These are phyloP conservation scores for Polyploca ridens DNA, from an alignment of 2,888 invertebrate genomes.

Conservation along the genomic window DNA sequence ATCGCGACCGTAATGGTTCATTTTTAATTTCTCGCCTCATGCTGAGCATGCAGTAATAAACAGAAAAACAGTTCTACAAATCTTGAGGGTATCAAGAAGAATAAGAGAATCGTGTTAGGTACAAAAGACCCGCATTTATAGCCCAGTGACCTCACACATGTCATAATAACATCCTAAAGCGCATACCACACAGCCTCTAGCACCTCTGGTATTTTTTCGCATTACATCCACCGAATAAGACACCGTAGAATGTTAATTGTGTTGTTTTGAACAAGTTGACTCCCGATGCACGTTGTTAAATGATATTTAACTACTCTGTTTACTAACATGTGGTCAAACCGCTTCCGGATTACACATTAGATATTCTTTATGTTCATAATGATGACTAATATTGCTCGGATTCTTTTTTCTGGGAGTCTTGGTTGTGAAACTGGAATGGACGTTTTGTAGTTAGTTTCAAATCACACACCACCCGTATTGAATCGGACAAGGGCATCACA, in stretches of 20 bases:
- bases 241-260: constrained; percentile 48
- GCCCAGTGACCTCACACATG: constrained; percentile 2
- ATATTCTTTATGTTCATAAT: neutral
- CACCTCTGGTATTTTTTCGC: constrained; percentile 14
- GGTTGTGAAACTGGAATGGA: neutral
- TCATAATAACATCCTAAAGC: neutral
- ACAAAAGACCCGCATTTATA: too few relatives aligned
- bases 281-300: constrained; percentile 18
- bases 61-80: neutral
- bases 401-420: neutral
- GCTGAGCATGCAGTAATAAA: neutral
- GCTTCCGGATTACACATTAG: constrained; percentile 12
- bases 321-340: constrained; percentile 14
- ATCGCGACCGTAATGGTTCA: too few relatives aligned
- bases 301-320: constrained; percentile 19
- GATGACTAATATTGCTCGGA: constrained; percentile 1
- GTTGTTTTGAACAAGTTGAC: constrained; percentile 45
- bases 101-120: neutral
- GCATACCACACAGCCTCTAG: neutral
- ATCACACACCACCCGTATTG: too few relatives aligned
- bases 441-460: too few relatives aligned
- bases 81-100: too few relatives aligned
- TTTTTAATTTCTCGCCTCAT: too few relatives aligned
- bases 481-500: too few relatives aligned
- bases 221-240: constrained; percentile 35